Evolutionary conservation across 1,140 invertebrate genomes (phyloP).

Genomic region (Drosophila murphyi): DNA sequence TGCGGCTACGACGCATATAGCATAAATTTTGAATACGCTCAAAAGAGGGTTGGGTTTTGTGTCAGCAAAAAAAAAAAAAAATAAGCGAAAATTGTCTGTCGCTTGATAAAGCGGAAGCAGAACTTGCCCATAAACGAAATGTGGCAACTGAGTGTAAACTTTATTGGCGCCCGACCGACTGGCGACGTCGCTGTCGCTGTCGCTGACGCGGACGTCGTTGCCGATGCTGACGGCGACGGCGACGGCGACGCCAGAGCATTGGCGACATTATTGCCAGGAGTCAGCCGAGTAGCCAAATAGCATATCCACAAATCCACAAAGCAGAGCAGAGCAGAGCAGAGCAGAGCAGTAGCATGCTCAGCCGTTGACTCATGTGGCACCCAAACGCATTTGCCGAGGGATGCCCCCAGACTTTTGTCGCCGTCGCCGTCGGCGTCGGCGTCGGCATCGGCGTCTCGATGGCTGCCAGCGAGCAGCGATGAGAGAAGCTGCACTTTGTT

Average conservation of each 20-base stretch:
- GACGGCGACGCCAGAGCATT: background rate
- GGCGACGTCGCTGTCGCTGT: conserved; percentile 57
- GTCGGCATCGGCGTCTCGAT: conserved; percentile 66
- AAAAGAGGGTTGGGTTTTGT: background rate
- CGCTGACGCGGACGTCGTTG: conserved; percentile 18
- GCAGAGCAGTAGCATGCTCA: conserved; percentile 28
- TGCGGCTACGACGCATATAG: conserved; percentile 71
- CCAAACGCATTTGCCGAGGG: conserved; percentile 54
- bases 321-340: too few species aligned
- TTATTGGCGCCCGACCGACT: conserved; percentile 83
- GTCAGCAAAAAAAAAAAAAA: conserved; percentile 61
- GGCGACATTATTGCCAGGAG: conserved; percentile 42
- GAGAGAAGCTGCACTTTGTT: conserved; percentile 44
- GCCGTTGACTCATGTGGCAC: conserved; percentile 71
- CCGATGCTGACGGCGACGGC: conserved; percentile 14
- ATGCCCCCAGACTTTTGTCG: conserved; percentile 20
- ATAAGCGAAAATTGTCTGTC: conserved; percentile 78
- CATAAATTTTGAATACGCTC: conserved; percentile 81
- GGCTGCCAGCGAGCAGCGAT: conserved; percentile 42
- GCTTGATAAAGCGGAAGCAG: conserved; percentile 82
- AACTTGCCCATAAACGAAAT: conserved; percentile 83
- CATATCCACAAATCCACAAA: background rate
- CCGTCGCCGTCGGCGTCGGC: conserved; percentile 46
- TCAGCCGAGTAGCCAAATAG: background rate
- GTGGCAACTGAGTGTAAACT: conserved; percentile 83